Conservation (phyloP, 2,888 invertebrate genomes). For the Clepsis dumicolana region DNA sequence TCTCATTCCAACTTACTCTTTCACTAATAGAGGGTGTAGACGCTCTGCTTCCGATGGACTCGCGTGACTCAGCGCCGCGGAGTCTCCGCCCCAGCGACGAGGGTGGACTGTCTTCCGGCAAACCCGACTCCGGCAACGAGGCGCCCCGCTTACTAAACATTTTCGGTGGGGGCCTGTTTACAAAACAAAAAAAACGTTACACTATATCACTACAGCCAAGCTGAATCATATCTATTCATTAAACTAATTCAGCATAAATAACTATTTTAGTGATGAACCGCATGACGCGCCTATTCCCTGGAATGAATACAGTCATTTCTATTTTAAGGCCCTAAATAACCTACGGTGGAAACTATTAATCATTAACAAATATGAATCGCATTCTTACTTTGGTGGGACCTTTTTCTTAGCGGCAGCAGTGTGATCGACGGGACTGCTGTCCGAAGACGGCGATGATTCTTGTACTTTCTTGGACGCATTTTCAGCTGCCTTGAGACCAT, state of each 20-base stretch:
- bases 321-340: background rate
- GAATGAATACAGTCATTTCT: slow-evolving; percentile 24
- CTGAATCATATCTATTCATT: slow-evolving; percentile 6
- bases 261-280: background rate
- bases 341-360: slow-evolving; percentile 2
- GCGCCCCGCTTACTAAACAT: slow-evolving; percentile 85
- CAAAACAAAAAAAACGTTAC: background rate
- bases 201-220: background rate
- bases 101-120: slow-evolving; percentile 82
- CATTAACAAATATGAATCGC: background rate
- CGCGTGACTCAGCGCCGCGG: slow-evolving; percentile 77
- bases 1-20: slow-evolving; percentile 64
- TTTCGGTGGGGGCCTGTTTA: slow-evolving; percentile 87
- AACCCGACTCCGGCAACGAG: slow-evolving; percentile 85
- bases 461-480: slow-evolving; percentile 75
- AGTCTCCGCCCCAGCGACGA: slow-evolving; percentile 77
- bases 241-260: slow-evolving; percentile 6
- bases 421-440: slow-evolving; percentile 86
- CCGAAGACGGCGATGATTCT: slow-evolving; percentile 75
- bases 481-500: slow-evolving; percentile 89
- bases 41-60: slow-evolving; percentile 80
- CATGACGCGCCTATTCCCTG: slow-evolving; percentile 13
- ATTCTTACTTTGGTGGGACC: slow-evolving; percentile 87
- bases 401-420: slow-evolving; percentile 87
- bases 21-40: slow-evolving; percentile 84